phyloP scores from a whole-genome alignment of 2,888 invertebrate species.

The Parnassius apollo region DNA sequence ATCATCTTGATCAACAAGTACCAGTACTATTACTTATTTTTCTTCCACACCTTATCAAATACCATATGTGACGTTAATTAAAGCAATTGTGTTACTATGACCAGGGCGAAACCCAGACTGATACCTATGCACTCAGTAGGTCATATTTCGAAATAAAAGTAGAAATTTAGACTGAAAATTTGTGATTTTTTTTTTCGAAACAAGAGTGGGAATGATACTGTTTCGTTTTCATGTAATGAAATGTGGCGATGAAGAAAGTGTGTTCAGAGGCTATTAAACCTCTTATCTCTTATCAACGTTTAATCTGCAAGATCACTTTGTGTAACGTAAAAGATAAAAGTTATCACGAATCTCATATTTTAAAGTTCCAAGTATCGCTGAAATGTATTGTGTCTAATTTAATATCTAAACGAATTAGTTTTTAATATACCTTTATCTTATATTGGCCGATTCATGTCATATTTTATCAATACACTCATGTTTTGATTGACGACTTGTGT shows the following conservation, averaged over 20 bases:
- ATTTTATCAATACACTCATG: conserved; percentile 43
- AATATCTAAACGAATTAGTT: conserved; percentile 43
- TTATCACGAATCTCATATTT: conserved; percentile 68
- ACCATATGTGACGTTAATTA: no score
- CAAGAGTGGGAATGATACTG: no score
- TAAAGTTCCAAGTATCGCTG: conserved; percentile 47
- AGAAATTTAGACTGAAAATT: no score
- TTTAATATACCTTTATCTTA: conserved; percentile 56
- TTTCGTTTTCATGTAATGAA: no score
- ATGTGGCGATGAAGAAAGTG: conserved; percentile 21
- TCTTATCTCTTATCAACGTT: conserved; percentile 64
- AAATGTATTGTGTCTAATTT: conserved; percentile 44
- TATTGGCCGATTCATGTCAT: conserved; percentile 46
- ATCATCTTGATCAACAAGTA: no score
- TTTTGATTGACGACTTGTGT: conserved; percentile 57
- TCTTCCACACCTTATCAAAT: no score
- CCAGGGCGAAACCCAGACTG: no score
- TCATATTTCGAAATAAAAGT: no score
- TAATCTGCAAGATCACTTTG: conserved; percentile 60
- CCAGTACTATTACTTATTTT: no score
- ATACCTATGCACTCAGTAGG: no score
- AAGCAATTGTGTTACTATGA: no score
- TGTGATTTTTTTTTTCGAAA: no score
- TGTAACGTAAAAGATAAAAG: conserved; percentile 58
- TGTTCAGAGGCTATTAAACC: conserved; percentile 66